Conservation (phyloP, 1,140 invertebrate species). For the Drosophila auraria region DNA sequence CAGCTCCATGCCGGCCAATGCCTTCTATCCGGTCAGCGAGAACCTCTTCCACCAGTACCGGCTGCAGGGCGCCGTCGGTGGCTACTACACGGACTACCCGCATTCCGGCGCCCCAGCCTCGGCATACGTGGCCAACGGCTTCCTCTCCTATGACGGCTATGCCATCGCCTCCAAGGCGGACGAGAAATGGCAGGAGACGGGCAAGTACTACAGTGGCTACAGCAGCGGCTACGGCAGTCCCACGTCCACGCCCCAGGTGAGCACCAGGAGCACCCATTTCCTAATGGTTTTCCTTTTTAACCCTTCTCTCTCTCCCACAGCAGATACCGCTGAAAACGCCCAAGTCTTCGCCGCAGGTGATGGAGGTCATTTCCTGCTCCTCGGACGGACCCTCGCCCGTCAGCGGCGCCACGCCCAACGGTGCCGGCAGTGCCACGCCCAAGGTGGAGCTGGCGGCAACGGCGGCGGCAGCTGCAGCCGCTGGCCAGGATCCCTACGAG, state of each 20-base stretch:
- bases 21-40: slow-evolving; percentile 92
- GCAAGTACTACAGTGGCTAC: slow-evolving; percentile 83
- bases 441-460: slow-evolving; percentile 81
- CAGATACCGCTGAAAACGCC: slow-evolving; percentile 83
- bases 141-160: slow-evolving; percentile 86
- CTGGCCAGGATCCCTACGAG: slow-evolving; percentile 85
- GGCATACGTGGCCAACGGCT: slow-evolving; percentile 91
- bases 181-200: slow-evolving; percentile 84
- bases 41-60: slow-evolving; percentile 95
- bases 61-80: slow-evolving; percentile 87
- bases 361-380: slow-evolving; percentile 84
- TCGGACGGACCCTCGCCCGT: slow-evolving; percentile 81
- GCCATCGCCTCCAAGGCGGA: slow-evolving; percentile 83
- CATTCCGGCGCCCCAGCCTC: slow-evolving; percentile 85
- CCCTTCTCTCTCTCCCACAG: slow-evolving; percentile 24
- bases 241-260: slow-evolving; percentile 83
- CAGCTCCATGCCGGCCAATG: slow-evolving; percentile 87
- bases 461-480: slow-evolving; percentile 10
- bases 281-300: neutral
- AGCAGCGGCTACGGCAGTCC: slow-evolving; percentile 84
- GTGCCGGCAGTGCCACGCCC: slow-evolving; percentile 81
- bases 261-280: neutral
- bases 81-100: slow-evolving; percentile 92
- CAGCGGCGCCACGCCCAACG: slow-evolving; percentile 56
- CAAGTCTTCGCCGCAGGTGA: slow-evolving; percentile 83